A percentile compares a stretch with the other conserved stretches of the same genome.
phyloP scores from a whole-genome alignment of 2,113 vertebrate species.

The Cettia cetti region DNA sequence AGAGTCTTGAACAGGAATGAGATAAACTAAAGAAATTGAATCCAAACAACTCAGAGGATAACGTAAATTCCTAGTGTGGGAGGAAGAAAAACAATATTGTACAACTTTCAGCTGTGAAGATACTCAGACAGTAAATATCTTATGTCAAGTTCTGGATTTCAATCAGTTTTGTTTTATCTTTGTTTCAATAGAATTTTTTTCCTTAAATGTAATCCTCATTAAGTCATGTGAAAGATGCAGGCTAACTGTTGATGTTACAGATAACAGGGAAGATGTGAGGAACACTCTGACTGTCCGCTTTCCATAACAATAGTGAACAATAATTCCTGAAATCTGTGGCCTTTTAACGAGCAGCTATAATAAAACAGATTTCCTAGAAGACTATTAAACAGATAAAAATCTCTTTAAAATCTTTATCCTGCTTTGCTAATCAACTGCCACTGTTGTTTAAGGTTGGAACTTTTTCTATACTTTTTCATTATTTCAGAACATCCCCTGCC shows the following conservation, averaged over 20 bases:
- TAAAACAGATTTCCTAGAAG: constrained; percentile 13
- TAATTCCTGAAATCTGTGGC: neutral
- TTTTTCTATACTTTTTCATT: constrained; percentile 59
- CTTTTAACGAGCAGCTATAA: neutral
- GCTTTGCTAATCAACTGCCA: constrained; percentile 27
- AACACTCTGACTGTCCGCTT: neutral
- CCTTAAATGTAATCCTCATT: neutral
- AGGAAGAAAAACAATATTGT: constrained; percentile 26
- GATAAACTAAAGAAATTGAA: constrained; percentile 33
- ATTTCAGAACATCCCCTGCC: constrained; percentile 57
- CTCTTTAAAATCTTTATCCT: constrained; percentile 21
- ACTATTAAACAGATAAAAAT: neutral
- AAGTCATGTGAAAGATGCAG: constrained; percentile 4
- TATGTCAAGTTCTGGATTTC: neutral
- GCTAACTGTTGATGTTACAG: constrained; percentile 2
- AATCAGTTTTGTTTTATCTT: constrained; percentile 11
- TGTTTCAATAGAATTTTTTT: neutral
- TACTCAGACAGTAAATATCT: neutral
- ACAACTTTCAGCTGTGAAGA: constrained; percentile 42
- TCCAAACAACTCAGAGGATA: neutral
- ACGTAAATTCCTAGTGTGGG: constrained; percentile 28
- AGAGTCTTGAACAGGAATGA: neutral
- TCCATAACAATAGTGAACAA: neutral
- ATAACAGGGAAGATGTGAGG: neutral
- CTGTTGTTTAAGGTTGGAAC: constrained; percentile 12